Base-by-base conservation (phyloP, 2,797 vertebrate genomes). In the Pachyuromys duprasi region DNA sequence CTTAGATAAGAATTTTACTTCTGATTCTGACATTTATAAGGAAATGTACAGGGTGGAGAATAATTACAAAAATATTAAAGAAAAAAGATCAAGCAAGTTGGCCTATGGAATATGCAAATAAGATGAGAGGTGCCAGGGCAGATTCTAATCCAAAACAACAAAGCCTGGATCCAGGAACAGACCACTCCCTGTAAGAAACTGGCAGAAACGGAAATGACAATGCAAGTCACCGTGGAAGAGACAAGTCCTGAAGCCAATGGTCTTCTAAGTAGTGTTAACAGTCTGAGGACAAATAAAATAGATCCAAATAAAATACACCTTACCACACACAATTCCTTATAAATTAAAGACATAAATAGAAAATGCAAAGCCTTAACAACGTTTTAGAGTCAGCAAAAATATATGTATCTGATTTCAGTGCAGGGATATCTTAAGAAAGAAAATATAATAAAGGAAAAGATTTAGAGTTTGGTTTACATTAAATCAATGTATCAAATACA, bases 361-460 rank as follows among this genome's bases (percentile, higher is more conserved):
- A 80, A 55, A 84, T 53, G 20, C 3, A 86, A 97, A 93, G 53
- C 18, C 75, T 84, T 79, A 42, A 92, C 90, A 79, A 22, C 3
- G 9, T 69, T 82, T 53, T 84, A 45, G 63, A 94, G 36, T 49
- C 9, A 81, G 22, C 79, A 86, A 86, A 88, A 72, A 70, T 14
- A 74, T 36, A 24, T 26, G 74, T 82, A 81, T 74, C 76, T 95
- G 42, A 79, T 63, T 86, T 82, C 83, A 63, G 5, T 53, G 17
- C 69, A 88, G n/a, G 39, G 49, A 65, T 86, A 96, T 93, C 87
- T 94, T 63, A 69, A 89, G n/a, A 26, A 86, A 65, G 24, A 89
- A 24, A 86, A 82, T 92, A 89, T 17, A 72, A 72, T 53, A 57
- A 92, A 94, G 60, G 49, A 81, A 88, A 81, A n/a, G 17, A 86